Evolutionary conservation across 2,888 invertebrate species (phyloP).

Genomic region (Operophtera brumata): DNA sequence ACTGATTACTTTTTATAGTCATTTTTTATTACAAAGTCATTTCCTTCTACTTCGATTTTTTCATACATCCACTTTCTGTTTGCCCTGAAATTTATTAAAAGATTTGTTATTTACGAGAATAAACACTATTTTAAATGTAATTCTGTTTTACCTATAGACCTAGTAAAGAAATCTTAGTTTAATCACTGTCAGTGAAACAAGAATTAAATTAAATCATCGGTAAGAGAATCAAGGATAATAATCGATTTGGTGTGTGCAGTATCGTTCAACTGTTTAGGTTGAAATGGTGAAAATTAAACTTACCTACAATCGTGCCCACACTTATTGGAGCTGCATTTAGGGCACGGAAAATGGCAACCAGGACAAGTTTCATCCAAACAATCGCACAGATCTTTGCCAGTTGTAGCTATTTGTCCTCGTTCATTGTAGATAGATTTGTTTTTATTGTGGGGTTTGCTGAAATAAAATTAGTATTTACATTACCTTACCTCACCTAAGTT

Average conservation of each 20-base stretch:
- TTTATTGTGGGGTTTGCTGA: slow-evolving; percentile 61
- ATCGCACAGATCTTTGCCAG: slow-evolving; percentile 89
- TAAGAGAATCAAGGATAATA: no score
- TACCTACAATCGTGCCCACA: slow-evolving; percentile 91
- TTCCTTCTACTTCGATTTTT: slow-evolving; percentile 89
- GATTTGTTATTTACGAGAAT: background rate
- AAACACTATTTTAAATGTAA: no score
- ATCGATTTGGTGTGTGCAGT: no score
- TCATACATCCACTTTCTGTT: slow-evolving; percentile 90
- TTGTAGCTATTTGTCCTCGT: slow-evolving; percentile 82
- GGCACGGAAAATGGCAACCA: slow-evolving; percentile 92
- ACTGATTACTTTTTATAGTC: slow-evolving; percentile 62
- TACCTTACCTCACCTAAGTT: no score
- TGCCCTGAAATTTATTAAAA: slow-evolving; percentile 69
- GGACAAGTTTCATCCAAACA: slow-evolving; percentile 88
- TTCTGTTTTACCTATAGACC: no score
- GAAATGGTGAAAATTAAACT: background rate
- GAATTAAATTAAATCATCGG: no score
- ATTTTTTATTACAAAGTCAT: slow-evolving; percentile 83
- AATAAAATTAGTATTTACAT: slow-evolving; percentile 14
- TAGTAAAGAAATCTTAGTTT: no score
- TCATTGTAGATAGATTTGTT: slow-evolving; percentile 85
- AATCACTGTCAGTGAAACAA: no score
- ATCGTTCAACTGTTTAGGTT: no score
- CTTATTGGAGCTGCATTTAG: slow-evolving; percentile 86